Evolutionary conservation across 2,797 vertebrate species (phyloP).

Genomic region (Leptodactylus fallax): DNA sequence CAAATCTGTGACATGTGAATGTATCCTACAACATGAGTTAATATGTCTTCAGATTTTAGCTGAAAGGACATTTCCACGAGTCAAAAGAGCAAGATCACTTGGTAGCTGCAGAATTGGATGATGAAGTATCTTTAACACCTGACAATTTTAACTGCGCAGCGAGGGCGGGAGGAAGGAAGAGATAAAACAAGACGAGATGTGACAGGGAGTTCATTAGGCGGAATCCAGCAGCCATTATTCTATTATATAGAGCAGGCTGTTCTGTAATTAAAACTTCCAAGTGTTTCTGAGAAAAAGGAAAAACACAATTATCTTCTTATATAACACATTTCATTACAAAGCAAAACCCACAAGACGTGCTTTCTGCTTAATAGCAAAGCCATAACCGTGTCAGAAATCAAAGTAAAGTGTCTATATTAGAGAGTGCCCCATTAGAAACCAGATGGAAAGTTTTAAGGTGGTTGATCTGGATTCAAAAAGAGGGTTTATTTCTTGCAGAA

Average conservation of each 20-base stretch:
- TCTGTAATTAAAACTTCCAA: constrained; percentile 60
- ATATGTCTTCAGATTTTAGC: background rate
- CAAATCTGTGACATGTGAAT: background rate
- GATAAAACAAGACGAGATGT: constrained; percentile 51
- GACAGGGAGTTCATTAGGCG: constrained; percentile 58
- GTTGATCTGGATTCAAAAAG: background rate
- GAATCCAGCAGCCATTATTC: constrained; percentile 58
- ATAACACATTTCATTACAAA: constrained; percentile 38
- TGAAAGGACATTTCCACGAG: constrained; percentile 6
- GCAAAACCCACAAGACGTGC: constrained; percentile 17
- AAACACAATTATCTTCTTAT: constrained; percentile 57
- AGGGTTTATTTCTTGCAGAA: background rate
- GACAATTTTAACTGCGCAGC: constrained; percentile 53
- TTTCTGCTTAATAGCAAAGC: background rate
- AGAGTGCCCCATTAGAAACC: background rate
- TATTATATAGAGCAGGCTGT: constrained; percentile 55
- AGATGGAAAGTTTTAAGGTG: background rate
- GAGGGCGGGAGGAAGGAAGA: constrained; percentile 40
- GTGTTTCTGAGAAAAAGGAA: constrained; percentile 50
- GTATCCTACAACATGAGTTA: background rate
- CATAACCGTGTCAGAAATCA: background rate
- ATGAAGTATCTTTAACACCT: constrained; percentile 51
- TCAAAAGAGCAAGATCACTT: background rate
- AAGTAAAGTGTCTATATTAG: background rate
- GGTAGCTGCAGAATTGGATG: background rate